Conservation (phyloP, 2,113 vertebrate species). For the Thalassarche chlororhynchos region DNA sequence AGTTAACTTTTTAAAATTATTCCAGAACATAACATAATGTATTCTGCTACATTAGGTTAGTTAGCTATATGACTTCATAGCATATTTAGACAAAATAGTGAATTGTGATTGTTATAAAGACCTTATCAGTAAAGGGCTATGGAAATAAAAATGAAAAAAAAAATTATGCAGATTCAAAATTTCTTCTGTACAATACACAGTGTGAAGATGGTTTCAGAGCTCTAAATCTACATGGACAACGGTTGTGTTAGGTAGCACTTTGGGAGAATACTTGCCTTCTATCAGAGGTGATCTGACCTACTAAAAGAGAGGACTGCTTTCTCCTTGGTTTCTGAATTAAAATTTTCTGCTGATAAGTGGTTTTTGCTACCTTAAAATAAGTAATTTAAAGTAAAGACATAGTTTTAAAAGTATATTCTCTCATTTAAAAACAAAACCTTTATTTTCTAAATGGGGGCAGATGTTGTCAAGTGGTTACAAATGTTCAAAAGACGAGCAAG, state of each 20-base stretch:
- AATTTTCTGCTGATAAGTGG: not conserved
- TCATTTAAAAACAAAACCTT: not conserved
- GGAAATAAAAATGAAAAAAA: not conserved
- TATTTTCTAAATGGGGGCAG: not conserved
- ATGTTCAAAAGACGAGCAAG: not conserved
- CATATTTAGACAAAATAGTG: not conserved
- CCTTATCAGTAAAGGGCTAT: not conserved
- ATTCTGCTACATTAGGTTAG: not conserved
- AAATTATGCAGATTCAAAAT: not conserved
- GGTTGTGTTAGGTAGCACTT: not conserved
- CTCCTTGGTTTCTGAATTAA: not conserved
- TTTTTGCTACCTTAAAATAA: not conserved
- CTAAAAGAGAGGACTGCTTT: not conserved
- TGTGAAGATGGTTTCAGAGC: not conserved
- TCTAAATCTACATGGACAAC: not conserved
- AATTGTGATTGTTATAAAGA: not conserved
- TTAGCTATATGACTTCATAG: not conserved
- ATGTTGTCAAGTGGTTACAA: not conserved
- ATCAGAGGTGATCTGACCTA: not conserved
- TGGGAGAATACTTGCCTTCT: not conserved
- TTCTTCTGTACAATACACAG: not conserved
- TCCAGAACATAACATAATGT: not conserved
- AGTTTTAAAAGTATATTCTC: not conserved
- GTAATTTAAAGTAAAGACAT: not conserved
- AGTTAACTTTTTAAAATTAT: not conserved